Conservation (phyloP, 1,140 invertebrate species). For the Agrypnia vestita region DNA sequence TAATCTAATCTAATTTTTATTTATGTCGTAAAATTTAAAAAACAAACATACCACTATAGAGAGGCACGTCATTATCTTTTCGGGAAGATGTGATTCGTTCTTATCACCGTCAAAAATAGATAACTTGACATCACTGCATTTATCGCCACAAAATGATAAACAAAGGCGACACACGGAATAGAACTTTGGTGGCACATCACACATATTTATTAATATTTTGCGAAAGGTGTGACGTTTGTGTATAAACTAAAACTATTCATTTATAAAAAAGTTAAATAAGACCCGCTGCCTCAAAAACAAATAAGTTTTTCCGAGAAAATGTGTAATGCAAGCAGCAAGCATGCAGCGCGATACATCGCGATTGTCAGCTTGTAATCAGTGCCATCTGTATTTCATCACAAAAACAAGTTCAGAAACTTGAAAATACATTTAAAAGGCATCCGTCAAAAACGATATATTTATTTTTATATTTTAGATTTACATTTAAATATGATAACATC, state of each 20-base stretch:
- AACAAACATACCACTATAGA: slow-evolving; percentile 68
- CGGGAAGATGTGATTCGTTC: slow-evolving; percentile 73
- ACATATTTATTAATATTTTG: slow-evolving; percentile 74
- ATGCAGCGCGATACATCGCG: slow-evolving; percentile 72
- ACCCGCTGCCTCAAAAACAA: slow-evolving; percentile 50
- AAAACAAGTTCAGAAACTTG: slow-evolving; percentile 36
- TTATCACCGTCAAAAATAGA: slow-evolving; percentile 75
- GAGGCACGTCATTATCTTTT: slow-evolving; percentile 73
- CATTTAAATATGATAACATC: too few species aligned
- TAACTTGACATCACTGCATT: slow-evolving; percentile 75
- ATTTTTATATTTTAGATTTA: too few species aligned
- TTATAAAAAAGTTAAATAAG: slow-evolving; percentile 53
- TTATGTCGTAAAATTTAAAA: slow-evolving; percentile 19
- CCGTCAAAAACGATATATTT: background rate
- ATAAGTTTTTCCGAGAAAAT: slow-evolving; percentile 53
- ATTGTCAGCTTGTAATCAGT: slow-evolving; percentile 68
- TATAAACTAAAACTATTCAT: slow-evolving; percentile 67
- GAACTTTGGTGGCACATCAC: slow-evolving; percentile 79
- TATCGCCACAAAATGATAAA: slow-evolving; percentile 75
- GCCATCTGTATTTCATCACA: slow-evolving; percentile 55
- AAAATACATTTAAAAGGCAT: slow-evolving; percentile 3
- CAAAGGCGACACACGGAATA: slow-evolving; percentile 80
- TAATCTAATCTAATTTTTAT: slow-evolving; percentile 36
- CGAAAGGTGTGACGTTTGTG: slow-evolving; percentile 63
- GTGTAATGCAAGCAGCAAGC: slow-evolving; percentile 54